Percentiles rank a stretch among this genome's conserved stretches.
Conservation (phyloP, 2,113 vertebrate species). For the Tretioscincus oriximinensis region DNA sequence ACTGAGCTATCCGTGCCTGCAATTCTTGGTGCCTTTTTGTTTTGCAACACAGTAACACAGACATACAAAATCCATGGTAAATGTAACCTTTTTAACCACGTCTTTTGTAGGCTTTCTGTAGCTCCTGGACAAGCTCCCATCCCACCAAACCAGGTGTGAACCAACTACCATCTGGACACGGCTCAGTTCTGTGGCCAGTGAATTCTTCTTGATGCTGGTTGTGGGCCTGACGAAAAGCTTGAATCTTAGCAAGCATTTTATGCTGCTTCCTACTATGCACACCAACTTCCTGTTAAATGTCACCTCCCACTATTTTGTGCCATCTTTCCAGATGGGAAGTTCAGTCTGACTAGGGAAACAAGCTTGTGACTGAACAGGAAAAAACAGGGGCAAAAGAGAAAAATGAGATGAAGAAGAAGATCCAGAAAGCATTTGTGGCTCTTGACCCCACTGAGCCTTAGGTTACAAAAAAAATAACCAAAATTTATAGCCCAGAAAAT, state of each 20-base stretch:
- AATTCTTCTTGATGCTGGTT: neutral
- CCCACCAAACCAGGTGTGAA: neutral
- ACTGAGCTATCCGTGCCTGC: no score
- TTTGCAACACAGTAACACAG: no score
- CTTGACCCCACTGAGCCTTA: no score
- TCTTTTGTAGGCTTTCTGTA: neutral
- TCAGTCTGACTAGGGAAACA: neutral
- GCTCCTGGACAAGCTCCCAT: neutral
- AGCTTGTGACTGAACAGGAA: conserved; percentile 11
- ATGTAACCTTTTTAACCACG: no score
- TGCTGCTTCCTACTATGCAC: neutral
- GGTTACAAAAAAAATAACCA: no score
- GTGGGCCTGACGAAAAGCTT: neutral
- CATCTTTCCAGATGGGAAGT: conserved; percentile 20
- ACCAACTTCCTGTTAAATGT: neutral
- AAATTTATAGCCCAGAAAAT: no score
- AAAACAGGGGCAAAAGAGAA: conserved; percentile 11
- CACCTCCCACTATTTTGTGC: conserved; percentile 19
- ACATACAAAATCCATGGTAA: no score
- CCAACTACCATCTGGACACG: neutral
- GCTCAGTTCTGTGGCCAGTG: neutral
- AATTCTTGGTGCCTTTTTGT: no score
- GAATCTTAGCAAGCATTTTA: conserved; percentile 9
- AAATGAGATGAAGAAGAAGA: conserved; percentile 47
- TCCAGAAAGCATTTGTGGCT: conserved; percentile 44